phyloP scores from a whole-genome alignment of 2,113 vertebrate genomes.

The Egretta garzetta region DNA sequence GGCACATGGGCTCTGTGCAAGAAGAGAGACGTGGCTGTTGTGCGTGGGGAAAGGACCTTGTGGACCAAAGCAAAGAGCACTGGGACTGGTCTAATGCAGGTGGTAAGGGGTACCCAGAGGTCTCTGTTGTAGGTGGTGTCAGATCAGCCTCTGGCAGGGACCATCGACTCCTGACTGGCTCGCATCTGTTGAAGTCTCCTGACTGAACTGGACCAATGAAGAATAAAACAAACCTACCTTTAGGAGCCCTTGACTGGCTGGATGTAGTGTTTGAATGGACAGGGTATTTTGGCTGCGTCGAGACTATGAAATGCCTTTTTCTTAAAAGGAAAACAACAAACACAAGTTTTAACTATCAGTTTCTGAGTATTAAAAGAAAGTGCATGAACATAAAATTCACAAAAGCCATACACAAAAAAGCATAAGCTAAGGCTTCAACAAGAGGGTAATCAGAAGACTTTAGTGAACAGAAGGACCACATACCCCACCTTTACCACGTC shows the following conservation, averaged over 20 bases:
- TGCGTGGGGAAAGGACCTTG: neutral
- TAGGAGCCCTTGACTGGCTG: neutral
- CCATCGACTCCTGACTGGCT: neutral
- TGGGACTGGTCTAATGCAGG: rapidly evolving
- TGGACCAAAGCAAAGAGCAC: neutral
- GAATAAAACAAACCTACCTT: neutral
- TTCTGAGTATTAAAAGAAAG: neutral
- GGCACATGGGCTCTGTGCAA: neutral
- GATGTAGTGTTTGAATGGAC: neutral
- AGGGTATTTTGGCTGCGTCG: neutral
- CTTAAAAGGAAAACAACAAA: neutral
- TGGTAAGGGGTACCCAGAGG: neutral
- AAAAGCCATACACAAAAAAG: neutral
- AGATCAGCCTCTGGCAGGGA: neutral
- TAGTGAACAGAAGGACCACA: neutral
- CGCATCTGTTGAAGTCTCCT: neutral
- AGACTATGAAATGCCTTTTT: neutral
- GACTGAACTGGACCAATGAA: neutral
- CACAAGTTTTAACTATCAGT: neutral
- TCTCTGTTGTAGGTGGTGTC: neutral
- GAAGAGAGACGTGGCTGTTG: neutral
- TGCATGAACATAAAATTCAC: neutral
- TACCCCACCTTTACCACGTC: neutral
- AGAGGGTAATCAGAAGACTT: neutral
- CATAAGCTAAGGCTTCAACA: neutral